Evolutionary conservation across 2,888 invertebrate genomes (phyloP).

Genomic region (Ophonus ardosiacus): DNA sequence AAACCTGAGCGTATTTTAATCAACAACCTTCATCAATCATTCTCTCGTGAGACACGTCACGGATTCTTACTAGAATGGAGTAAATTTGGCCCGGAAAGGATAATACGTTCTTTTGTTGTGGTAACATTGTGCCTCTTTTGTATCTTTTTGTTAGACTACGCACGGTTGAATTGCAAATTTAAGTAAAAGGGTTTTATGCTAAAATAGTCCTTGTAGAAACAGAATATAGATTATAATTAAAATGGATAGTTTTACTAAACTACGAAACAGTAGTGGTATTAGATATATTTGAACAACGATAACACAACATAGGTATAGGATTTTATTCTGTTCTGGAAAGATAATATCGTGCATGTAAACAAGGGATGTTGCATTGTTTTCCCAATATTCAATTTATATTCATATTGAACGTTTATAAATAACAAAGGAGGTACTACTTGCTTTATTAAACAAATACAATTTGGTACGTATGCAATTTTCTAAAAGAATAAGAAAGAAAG

Average conservation of each 20-base stretch:
- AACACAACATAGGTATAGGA: too few species aligned
- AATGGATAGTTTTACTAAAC: background rate
- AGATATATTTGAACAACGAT: too few species aligned
- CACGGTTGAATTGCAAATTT: constrained; percentile 6
- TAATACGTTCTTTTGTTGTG: constrained; percentile 17
- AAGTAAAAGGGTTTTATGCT: constrained; percentile 1
- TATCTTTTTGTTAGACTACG: background rate
- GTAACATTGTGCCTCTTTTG: background rate
- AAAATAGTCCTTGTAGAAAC: background rate
- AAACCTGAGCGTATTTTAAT: background rate
- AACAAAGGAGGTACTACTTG: background rate
- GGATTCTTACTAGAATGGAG: background rate
- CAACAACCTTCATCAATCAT: constrained; percentile 23
- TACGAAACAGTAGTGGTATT: background rate
- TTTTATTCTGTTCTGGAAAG: background rate
- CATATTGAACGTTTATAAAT: background rate
- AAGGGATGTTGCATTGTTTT: background rate
- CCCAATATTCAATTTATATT: background rate
- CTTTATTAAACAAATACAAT: background rate
- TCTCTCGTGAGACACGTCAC: background rate
- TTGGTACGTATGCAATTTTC: too few species aligned
- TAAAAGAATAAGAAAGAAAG: too few species aligned
- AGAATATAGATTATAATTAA: background rate
- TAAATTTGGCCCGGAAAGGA: constrained; percentile 2
- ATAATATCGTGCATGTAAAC: background rate